Percentiles rank a stretch among this genome's conserved stretches.
Conservation (phyloP, 2,888 invertebrate species). For the Miltochrista miniata region DNA sequence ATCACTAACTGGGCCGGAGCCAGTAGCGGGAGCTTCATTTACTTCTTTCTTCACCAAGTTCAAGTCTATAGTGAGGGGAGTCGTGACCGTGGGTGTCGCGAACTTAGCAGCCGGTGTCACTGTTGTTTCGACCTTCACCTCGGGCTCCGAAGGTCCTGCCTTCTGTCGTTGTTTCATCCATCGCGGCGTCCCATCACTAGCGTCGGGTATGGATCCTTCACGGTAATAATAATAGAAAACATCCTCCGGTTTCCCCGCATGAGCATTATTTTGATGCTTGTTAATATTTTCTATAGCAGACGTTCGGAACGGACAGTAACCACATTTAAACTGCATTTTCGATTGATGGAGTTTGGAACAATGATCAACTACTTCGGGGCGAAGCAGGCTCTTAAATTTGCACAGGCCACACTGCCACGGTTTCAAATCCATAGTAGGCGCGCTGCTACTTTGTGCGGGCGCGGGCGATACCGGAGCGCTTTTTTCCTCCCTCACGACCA, state of each 20-base stretch:
- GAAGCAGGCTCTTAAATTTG: slow-evolving; percentile 83
- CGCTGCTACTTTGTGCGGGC: slow-evolving; percentile 28
- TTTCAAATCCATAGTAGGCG: slow-evolving; percentile 80
- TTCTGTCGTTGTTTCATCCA: slow-evolving; percentile 67
- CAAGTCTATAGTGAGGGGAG: slow-evolving; percentile 46
- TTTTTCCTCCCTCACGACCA: slow-evolving; percentile 54
- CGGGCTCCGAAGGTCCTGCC: slow-evolving; percentile 29
- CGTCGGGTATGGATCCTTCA: slow-evolving; percentile 59
- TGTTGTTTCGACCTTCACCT: slow-evolving; percentile 52
- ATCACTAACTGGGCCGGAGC: slow-evolving; percentile 23
- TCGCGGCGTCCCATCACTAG: slow-evolving; percentile 54
- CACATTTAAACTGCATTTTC: slow-evolving; percentile 88
- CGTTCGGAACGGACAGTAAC: slow-evolving; percentile 84
- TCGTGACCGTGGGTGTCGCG: slow-evolving; percentile 16
- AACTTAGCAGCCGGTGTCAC: slow-evolving; percentile 13
- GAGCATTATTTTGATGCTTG: slow-evolving; percentile 85
- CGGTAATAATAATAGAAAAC: slow-evolving; percentile 83
- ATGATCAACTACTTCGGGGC: slow-evolving; percentile 85
- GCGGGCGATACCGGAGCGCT: slow-evolving; percentile 25
- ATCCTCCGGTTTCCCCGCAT: slow-evolving; percentile 67
- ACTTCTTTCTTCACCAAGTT: slow-evolving; percentile 68
- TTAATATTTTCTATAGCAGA: slow-evolving; percentile 82
- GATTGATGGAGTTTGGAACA: slow-evolving; percentile 84
- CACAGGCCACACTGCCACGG: slow-evolving; percentile 89
- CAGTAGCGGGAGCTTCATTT: slow-evolving; percentile 15